Base-by-base conservation (phyloP, 2,113 vertebrate genomes). In the Gallinago media region DNA sequence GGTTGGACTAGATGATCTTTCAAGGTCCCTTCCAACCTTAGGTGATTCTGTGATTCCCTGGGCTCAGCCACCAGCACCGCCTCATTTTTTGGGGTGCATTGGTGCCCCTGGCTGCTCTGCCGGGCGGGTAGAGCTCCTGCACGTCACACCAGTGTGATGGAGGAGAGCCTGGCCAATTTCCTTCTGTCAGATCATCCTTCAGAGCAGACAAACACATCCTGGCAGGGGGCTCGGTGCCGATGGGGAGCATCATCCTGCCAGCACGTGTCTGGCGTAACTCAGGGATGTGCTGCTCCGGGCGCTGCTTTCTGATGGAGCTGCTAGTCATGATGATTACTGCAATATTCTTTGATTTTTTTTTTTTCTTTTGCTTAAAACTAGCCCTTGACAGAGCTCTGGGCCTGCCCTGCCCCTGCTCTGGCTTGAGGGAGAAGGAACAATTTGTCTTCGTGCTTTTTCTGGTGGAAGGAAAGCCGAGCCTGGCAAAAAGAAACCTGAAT, bases 401-500 rank as follows among this genome's bases (percentile, higher is more conserved):
- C 47, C 63, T 76, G 85, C 85, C 93, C 92, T 86, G 82, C 86
- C 88, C 11, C 0, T 85, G 79, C 65, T 85, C 71, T 66, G 72
- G 75, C 90, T 80, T 13, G 3, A 27, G 94, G 47, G 46, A 93
- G 55, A 83, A 76, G 54, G 89, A 96, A 92, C 92, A 83, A 36
- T 29, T 89, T 96, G 94, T 40, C 82, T 88, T 68, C 86, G 59
- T 81, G 42, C 63, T 81, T 3, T 66, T 79, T 47, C 38, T 70
- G 32, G 42, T 29, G 52, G 72, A 89, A 90, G 66, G 52, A 79
- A 71, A 65, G 85, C 88, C 88, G 79, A 72, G 81, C 50, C 78
- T 80, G 89, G 93, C 89, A 65, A 62, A 82, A 70, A 83, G 68
- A 88, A 91, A 85, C 46, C 75, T 63, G 77, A 86, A 63, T 76